Percentiles rank a stretch among this genome's conserved stretches.
phyloP scores from a whole-genome alignment of 2,888 invertebrate species.

The Gasteruption jaculator region DNA sequence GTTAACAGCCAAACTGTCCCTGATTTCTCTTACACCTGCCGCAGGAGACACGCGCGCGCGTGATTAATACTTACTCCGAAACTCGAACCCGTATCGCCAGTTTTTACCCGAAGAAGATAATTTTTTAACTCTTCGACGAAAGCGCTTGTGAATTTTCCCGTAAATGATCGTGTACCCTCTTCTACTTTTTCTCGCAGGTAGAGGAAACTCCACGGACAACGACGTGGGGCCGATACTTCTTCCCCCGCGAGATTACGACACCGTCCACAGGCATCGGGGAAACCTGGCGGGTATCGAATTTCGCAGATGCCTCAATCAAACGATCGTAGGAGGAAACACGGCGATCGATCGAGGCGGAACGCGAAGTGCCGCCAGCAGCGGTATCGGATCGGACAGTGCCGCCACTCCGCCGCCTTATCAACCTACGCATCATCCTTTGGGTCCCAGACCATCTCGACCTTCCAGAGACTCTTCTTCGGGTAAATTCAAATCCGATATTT shows the following conservation, averaged over 20 bases:
- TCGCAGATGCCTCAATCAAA: constrained; percentile 67
- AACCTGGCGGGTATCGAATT: constrained; percentile 71
- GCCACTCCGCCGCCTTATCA: constrained; percentile 64
- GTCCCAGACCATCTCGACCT: constrained; percentile 45
- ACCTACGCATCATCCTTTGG: constrained; percentile 41
- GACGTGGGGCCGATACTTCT: constrained; percentile 70
- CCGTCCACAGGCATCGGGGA: constrained; percentile 75
- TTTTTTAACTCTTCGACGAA: too few species aligned
- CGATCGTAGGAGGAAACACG: constrained; percentile 59
- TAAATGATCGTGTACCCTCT: too few species aligned
- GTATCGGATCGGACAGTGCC: constrained; percentile 85
- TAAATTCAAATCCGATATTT: too few species aligned
- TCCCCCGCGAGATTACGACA: constrained; percentile 93
- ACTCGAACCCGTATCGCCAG: too few species aligned
- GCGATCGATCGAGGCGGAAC: constrained; percentile 42
- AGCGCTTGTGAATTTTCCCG: too few species aligned
- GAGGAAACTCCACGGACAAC: constrained; percentile 46
- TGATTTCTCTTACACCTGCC: too few species aligned
- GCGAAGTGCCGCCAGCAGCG: constrained; percentile 75
- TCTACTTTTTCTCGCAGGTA: constrained; percentile 32
- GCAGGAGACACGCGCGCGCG: too few species aligned
- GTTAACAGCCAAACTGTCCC: too few species aligned
- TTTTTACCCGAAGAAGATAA: too few species aligned
- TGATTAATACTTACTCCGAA: too few species aligned
- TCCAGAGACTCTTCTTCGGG: constrained; percentile 49